Evolutionary conservation across 2,888 invertebrate genomes (phyloP).

Genomic region (Lasioglossum calceatum): DNA sequence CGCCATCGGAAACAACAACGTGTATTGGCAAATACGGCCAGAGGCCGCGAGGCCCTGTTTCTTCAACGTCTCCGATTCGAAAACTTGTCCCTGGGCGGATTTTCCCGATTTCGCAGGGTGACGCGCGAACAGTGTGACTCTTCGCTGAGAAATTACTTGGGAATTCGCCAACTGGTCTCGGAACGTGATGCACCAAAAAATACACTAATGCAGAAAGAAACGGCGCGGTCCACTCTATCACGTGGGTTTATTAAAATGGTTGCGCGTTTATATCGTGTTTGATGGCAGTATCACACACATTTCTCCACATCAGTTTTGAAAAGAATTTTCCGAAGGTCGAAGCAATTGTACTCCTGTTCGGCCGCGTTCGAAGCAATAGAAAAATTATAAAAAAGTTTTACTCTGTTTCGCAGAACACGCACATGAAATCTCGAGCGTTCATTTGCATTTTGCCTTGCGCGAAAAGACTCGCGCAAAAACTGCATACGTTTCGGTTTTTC

Average conservation of each 20-base stretch:
- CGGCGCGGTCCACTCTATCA: not conserved
- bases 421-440: not conserved
- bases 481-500: not conserved
- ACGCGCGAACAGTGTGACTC: not conserved
- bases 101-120: not conserved
- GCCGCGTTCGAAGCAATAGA: not conserved
- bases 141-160: conserved; percentile 1
- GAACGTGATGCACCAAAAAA: not conserved
- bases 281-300: not conserved
- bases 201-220: not conserved
- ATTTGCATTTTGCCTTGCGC: not conserved
- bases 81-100: not conserved
- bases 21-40: not conserved
- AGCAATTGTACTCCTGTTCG: not conserved
- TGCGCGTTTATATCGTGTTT: not conserved
- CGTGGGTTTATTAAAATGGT: not conserved
- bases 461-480: not conserved
- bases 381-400: not conserved
- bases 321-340: not conserved
- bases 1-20: not conserved
- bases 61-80: not conserved
- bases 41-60: not conserved
- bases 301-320: not conserved
- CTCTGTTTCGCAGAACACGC: not conserved
- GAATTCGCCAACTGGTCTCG: not conserved